These are phyloP conservation scores for Apus apus DNA, from an alignment of 2,113 vertebrate genomes.

Conservation along the genomic window DNA sequence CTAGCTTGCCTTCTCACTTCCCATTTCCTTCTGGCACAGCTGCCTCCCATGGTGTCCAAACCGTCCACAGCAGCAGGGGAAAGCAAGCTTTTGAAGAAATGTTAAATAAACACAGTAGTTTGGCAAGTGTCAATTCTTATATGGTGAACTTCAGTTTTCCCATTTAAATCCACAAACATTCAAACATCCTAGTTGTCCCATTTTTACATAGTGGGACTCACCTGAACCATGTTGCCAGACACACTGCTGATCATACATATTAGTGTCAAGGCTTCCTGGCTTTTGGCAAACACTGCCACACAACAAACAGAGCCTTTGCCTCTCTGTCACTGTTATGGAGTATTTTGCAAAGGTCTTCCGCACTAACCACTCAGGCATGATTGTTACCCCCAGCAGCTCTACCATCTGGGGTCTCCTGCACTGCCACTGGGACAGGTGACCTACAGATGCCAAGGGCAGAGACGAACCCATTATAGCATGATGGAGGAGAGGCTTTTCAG, in stretches of 20 bases:
- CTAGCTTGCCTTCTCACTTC: neutral
- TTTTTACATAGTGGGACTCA: neutral
- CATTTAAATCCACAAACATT: neutral
- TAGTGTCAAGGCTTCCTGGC: neutral
- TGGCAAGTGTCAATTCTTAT: neutral
- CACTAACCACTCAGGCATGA: neutral
- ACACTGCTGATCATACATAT: neutral
- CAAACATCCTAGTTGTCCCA: neutral
- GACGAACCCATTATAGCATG: accelerated
- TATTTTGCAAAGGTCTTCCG: neutral
- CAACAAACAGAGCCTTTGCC: neutral
- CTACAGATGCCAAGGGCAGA: neutral
- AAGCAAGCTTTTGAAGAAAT: neutral
- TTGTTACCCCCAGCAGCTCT: neutral
- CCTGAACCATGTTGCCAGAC: neutral
- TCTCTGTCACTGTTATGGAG: neutral
- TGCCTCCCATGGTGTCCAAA: neutral
- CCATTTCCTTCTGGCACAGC: neutral
- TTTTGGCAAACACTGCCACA: neutral
- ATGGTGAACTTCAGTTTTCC: neutral
- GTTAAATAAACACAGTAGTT: neutral
- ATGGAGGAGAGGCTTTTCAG: neutral
- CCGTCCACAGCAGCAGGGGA: neutral
- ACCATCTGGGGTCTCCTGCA: neutral
- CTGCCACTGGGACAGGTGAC: accelerated